These are phyloP conservation scores for Artemia sinica DNA, from an alignment of 2,888 invertebrate genomes.

Conservation along the genomic window DNA sequence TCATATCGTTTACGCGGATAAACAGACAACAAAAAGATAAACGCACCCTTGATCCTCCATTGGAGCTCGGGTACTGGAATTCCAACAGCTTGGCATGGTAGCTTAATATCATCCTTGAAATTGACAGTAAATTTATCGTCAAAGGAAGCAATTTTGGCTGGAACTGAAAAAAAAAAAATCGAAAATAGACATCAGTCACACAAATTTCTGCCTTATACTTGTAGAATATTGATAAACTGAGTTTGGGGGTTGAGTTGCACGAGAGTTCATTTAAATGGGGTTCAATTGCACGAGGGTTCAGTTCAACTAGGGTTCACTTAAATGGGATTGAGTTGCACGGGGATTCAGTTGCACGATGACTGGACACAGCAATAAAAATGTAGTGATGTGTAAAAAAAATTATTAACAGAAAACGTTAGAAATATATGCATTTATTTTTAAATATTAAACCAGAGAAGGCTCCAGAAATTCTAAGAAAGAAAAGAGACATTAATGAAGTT, in stretches of 20 bases:
- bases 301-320: too few species aligned
- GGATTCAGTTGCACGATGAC: too few species aligned
- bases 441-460: too few species aligned
- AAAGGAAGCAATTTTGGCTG: slow-evolving; percentile 85
- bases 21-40: slow-evolving; percentile 15
- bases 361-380: too few species aligned
- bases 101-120: slow-evolving; percentile 73
- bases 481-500: too few species aligned
- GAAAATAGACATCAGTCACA: neutral
- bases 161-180: slow-evolving; percentile 42
- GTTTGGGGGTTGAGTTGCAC: neutral
- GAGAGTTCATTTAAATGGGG: too few species aligned
- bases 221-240: neutral
- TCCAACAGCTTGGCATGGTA: slow-evolving; percentile 81
- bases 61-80: slow-evolving; percentile 71
- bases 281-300: neutral
- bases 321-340: too few species aligned
- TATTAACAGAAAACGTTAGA: too few species aligned
- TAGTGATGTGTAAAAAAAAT: too few species aligned
- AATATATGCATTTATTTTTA: too few species aligned
- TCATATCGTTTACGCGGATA: too few species aligned
- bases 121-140: slow-evolving; percentile 81
- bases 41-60: slow-evolving; percentile 48
- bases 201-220: neutral
- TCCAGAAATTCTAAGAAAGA: too few species aligned